Evolutionary conservation across 1,140 invertebrate species (phyloP).

Genomic region (Campodea augens): DNA sequence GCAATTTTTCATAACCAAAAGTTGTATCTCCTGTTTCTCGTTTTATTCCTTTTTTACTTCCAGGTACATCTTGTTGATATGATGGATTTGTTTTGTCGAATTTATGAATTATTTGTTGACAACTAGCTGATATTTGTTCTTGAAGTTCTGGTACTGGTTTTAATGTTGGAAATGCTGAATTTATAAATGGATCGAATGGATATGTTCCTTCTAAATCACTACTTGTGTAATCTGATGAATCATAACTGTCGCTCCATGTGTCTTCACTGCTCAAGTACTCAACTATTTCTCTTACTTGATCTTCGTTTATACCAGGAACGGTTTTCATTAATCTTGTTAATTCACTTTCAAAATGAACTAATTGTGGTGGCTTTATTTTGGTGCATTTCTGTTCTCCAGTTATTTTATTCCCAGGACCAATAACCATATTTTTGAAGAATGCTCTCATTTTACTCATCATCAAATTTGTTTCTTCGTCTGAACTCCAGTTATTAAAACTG

Average conservation of each 20-base stretch:
- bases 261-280: slow-evolving; percentile 80
- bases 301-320: slow-evolving; percentile 69
- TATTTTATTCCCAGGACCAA: slow-evolving; percentile 22
- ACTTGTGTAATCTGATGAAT: slow-evolving; percentile 74
- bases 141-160: slow-evolving; percentile 49
- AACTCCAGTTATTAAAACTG: slow-evolving; percentile 83
- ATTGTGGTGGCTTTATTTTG: slow-evolving; percentile 49
- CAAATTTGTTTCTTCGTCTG: slow-evolving; percentile 77
- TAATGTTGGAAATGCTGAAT: slow-evolving; percentile 20
- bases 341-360: slow-evolving; percentile 74
- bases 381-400: slow-evolving; percentile 11
- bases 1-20: no score
- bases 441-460: slow-evolving; percentile 89
- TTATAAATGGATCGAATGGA: slow-evolving; percentile 16
- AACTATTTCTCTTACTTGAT: slow-evolving; percentile 75
- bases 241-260: slow-evolving; percentile 79
- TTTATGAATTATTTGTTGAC: slow-evolving; percentile 69
- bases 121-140: slow-evolving; percentile 69
- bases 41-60: background rate
- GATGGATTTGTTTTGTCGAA: slow-evolving; percentile 38
- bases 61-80: background rate
- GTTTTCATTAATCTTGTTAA: slow-evolving; percentile 78
- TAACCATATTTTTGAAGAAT: slow-evolving; percentile 70
- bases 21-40: no score
- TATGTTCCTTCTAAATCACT: slow-evolving; percentile 58